phyloP scores from a whole-genome alignment of 2,797 vertebrate species.

The Potorous gilbertii region DNA sequence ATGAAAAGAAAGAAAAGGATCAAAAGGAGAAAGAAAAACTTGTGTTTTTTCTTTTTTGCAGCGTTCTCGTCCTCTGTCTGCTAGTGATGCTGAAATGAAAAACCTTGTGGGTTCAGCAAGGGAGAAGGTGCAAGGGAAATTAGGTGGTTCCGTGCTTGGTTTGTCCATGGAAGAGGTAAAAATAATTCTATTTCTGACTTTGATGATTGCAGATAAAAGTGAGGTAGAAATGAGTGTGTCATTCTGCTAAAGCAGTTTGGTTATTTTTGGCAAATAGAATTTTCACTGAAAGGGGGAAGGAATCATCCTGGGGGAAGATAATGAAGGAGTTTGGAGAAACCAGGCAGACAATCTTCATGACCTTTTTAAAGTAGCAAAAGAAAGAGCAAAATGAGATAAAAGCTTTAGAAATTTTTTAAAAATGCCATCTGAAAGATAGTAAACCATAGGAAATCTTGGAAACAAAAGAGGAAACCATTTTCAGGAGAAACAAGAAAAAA shows the following conservation, averaged over 20 bases:
- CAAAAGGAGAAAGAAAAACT: conserved; percentile 40
- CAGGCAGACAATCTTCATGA: background rate
- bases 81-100: conserved; percentile 87
- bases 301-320: conserved; percentile 1
- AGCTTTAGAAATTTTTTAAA: background rate
- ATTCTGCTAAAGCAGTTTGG: conserved; percentile 9
- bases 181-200: conserved; percentile 55
- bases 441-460: background rate
- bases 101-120: conserved; percentile 81
- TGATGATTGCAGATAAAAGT: conserved; percentile 3
- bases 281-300: conserved; percentile 11
- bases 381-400: background rate
- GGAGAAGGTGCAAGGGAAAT: conserved; percentile 86
- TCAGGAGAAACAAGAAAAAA: background rate
- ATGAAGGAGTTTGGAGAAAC: background rate
- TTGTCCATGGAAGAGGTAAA: conserved; percentile 95
- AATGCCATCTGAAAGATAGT: background rate
- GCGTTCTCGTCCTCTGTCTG: conserved; percentile 87
- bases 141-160: conserved; percentile 88
- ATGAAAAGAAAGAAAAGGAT: conserved; percentile 23
- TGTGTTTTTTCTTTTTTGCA: conserved; percentile 77
- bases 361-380: background rate
- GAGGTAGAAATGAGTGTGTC: conserved; percentile 22
- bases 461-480: background rate
- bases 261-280: background rate